phyloP scores from a whole-genome alignment of 2,113 vertebrate genomes.

The Neomonachus schauinslandi region DNA sequence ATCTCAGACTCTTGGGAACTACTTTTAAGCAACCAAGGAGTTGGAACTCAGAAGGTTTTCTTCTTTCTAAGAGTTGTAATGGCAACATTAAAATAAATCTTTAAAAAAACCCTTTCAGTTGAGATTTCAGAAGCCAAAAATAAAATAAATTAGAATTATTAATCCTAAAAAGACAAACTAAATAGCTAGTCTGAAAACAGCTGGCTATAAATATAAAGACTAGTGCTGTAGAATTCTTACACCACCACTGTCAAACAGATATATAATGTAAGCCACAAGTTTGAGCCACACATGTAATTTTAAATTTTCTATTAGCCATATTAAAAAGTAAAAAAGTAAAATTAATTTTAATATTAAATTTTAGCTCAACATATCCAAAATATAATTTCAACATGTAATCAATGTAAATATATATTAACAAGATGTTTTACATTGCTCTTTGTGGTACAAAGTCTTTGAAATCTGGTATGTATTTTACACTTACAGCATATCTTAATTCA shows the following conservation, averaged over 20 bases:
- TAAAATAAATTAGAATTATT: constrained; percentile 34
- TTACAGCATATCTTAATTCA: neutral
- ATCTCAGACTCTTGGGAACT: constrained; percentile 31
- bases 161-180: constrained; percentile 55
- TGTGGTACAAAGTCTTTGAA: neutral
- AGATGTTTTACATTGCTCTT: neutral
- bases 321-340: constrained; percentile 37
- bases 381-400: neutral
- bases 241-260: neutral
- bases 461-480: neutral
- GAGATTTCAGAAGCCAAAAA: neutral
- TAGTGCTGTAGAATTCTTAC: neutral
- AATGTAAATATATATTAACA: neutral
- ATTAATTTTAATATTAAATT: neutral
- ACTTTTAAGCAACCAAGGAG: neutral
- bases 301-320: neutral
- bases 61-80: neutral
- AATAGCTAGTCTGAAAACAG: constrained; percentile 9
- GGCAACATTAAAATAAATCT: neutral
- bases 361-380: neutral
- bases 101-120: neutral
- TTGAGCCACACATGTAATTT: neutral
- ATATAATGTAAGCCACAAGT: neutral
- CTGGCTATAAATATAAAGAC: neutral
- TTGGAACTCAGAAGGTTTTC: neutral